Conservation (phyloP, 2,113 vertebrate genomes). For the Osmerus eperlanus region DNA sequence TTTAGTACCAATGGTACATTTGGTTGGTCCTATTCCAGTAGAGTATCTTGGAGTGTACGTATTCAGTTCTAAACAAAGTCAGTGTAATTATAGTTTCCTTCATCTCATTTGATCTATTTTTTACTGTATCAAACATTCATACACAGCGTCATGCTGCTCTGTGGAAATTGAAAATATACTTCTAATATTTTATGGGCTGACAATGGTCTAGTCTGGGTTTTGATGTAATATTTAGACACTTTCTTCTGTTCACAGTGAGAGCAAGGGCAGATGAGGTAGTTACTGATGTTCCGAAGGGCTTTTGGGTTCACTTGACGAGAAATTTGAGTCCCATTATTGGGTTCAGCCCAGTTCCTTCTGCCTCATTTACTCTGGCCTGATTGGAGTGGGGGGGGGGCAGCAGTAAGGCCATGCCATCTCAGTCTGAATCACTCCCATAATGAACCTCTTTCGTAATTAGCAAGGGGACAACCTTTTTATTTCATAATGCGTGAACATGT, state of each 20-base stretch:
- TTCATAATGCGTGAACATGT: constrained; percentile 22
- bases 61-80: background rate
- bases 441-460: constrained; percentile 71
- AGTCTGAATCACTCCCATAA: constrained; percentile 65
- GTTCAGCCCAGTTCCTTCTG: constrained; percentile 57
- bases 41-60: background rate
- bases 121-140: background rate
- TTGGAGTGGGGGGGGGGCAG: constrained; percentile 58
- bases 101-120: no score
- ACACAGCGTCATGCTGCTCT: background rate
- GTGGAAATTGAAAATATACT: background rate
- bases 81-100: background rate
- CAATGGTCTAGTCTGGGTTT: background rate
- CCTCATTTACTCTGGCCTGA: constrained; percentile 66
- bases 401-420: constrained; percentile 51
- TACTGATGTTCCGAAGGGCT: constrained; percentile 35
- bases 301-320: constrained; percentile 44
- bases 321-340: constrained; percentile 50
- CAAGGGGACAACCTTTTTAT: constrained; percentile 58
- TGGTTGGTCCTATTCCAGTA: constrained; percentile 28
- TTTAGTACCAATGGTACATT: constrained; percentile 1
- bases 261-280: constrained; percentile 6
- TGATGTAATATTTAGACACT: background rate
- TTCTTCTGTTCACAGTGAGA: constrained; percentile 8
- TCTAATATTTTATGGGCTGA: background rate